These are phyloP conservation scores for Alexandromys oeconomus DNA, from an alignment of 2,797 vertebrate species.

Conservation along the genomic window DNA sequence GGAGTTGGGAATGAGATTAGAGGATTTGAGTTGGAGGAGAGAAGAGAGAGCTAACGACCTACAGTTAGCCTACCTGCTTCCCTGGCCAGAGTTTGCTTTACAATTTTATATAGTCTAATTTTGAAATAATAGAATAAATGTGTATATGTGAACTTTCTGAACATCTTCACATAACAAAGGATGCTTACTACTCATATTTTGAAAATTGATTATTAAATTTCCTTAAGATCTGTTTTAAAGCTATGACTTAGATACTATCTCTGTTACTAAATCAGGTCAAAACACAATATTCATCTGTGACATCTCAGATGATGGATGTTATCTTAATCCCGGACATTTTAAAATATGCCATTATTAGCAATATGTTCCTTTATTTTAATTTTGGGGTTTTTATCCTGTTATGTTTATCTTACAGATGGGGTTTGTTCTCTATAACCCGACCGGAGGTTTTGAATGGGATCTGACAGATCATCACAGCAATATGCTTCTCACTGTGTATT, in stretches of 20 bases:
- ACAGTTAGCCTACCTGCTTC: not conserved
- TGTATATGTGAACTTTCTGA: not conserved
- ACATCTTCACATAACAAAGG: not conserved
- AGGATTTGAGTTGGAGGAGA: not conserved
- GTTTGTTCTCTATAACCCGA: slow-evolving; percentile 95
- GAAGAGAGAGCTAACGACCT: not conserved
- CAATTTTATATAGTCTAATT: not conserved
- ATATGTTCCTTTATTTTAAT: slow-evolving; percentile 6
- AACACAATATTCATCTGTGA: slow-evolving; percentile 2
- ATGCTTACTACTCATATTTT: slow-evolving; percentile 4
- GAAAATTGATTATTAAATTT: slow-evolving; percentile 25
- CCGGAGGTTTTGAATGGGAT: slow-evolving; percentile 93
- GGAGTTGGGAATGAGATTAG: not conserved
- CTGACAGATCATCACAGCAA: slow-evolving; percentile 91
- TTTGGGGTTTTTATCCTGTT: slow-evolving; percentile 46
- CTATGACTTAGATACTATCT: not conserved
- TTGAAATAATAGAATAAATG: slow-evolving; percentile 9
- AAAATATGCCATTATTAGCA: not conserved
- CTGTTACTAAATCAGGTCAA: slow-evolving; percentile 15
- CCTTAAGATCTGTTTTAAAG: not conserved
- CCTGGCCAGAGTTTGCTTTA: not conserved
- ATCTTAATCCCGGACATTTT: slow-evolving; percentile 2
- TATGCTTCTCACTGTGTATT: slow-evolving; percentile 96
- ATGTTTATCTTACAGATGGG: slow-evolving; percentile 91
- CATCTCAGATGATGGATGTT: not conserved